Base-by-base conservation (phyloP, 2,797 vertebrate species). In the Tapirus indicus region DNA sequence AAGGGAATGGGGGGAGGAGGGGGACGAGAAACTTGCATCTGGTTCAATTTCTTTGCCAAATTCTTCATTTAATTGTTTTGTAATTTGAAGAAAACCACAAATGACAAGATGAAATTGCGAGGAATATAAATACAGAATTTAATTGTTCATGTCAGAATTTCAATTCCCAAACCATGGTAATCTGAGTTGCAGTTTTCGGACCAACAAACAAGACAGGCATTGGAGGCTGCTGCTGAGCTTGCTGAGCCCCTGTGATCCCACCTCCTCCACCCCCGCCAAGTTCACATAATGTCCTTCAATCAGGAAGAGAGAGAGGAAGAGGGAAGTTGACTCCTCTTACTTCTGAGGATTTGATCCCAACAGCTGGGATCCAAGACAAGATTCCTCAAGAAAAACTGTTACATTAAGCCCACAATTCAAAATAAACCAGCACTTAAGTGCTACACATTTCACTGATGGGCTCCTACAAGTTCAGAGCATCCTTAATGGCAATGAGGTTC, bases 41-140 rank as follows among this genome's bases (percentile, higher is more conserved):
- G 98, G 98, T 98, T 98, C 97, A 49, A 75, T 98, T 98, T 98
- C 98, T 98, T 98, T 98, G 98, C 98, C 98, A 98, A 98, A 98
- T 97, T 98, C 98, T 99, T 99, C 98, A 98, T 98, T 99, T 99
- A 99, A 99, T 99, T 99, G 98, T 99, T 99, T 98, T 98, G 98
- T 99, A 99, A 99, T 99, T 99, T 98, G 98, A 99, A 99, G 98
- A 98, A 99, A 99, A 99, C 98, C 98, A 98, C 98, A 98, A 98
- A 99, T 98, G 99, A 98, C 98, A 99, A 99, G 98, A 98, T 97
- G 97, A 98, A 99, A 99, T 98, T 98, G 96, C 98, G 98, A 98
- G 98, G 98, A 98, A 98, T 98, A 98, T 98, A 99, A 99, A 99
- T 99, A 98, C 98, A 96, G 98, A 98, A 98, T 98, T 98, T 98